phyloP scores from a whole-genome alignment of 2,797 vertebrate species.

The Oreochromis grahami region DNA sequence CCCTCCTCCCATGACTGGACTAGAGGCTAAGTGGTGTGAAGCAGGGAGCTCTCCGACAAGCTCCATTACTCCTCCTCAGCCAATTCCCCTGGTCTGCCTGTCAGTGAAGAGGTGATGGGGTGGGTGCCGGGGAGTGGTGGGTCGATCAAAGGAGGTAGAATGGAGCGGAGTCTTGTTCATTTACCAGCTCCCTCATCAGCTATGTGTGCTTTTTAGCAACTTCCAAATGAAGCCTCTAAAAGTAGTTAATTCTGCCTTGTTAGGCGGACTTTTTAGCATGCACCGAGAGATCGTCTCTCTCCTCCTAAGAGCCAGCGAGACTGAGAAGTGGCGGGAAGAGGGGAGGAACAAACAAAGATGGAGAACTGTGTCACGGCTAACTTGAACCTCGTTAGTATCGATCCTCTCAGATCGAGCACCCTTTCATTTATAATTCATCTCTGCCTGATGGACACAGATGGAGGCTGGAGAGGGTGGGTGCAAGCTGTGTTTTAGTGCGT shows the following conservation, averaged over 20 bases:
- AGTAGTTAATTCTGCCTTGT: slow-evolving; percentile 16
- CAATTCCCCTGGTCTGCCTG: slow-evolving; percentile 61
- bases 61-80: slow-evolving; percentile 74
- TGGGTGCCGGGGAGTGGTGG: slow-evolving; percentile 32
- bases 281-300: not conserved
- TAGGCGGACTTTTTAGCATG: slow-evolving; percentile 8
- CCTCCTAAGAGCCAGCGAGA: not conserved
- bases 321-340: not conserved
- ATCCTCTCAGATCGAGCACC: slow-evolving; percentile 67
- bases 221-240: slow-evolving; percentile 15
- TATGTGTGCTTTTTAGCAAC: slow-evolving; percentile 7
- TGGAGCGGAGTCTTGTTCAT: slow-evolving; percentile 21
- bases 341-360: slow-evolving; percentile 7
- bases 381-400: slow-evolving; percentile 74
- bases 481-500: slow-evolving; percentile 28
- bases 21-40: slow-evolving; percentile 78
- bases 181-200: slow-evolving; percentile 2
- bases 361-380: slow-evolving; percentile 48
- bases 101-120: slow-evolving; percentile 64
- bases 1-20: slow-evolving; percentile 18
- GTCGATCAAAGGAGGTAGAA: slow-evolving; percentile 43
- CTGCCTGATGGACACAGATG: slow-evolving; percentile 43
- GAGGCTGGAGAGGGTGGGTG: slow-evolving; percentile 4
- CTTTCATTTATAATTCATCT: slow-evolving; percentile 76
- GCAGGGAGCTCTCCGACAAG: slow-evolving; percentile 69